These are phyloP conservation scores for Silurus lanzhouensis DNA, from an alignment of 2,797 vertebrate genomes.

Conservation along the genomic window DNA sequence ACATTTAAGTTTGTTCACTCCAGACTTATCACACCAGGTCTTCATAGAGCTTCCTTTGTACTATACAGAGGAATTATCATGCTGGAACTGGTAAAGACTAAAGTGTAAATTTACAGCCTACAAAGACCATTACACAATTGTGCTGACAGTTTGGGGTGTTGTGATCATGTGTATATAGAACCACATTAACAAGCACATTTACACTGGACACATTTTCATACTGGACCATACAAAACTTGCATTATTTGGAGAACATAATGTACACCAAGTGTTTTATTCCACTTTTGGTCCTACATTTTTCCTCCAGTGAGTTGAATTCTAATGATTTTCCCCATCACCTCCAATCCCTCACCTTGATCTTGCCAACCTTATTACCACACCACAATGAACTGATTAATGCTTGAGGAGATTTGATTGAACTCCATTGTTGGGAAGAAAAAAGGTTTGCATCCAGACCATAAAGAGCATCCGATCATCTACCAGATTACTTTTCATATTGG, in stretches of 20 bases:
- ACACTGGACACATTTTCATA: background rate
- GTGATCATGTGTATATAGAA: no score
- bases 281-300: background rate
- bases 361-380: background rate
- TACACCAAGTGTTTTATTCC: background rate
- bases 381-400: conserved; percentile 21
- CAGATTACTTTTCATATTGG: conserved; percentile 32
- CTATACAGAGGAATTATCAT: background rate
- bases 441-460: conserved; percentile 26
- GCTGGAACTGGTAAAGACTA: background rate
- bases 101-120: background rate
- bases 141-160: background rate
- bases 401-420: background rate
- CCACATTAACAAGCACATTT: background rate
- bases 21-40: background rate
- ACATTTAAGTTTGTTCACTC: background rate
- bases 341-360: background rate
- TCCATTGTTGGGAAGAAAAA: background rate
- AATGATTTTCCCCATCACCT: background rate
- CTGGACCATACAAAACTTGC: background rate
- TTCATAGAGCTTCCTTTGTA: background rate
- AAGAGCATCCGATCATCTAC: conserved; percentile 27
- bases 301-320: background rate
- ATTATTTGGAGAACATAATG: no score
- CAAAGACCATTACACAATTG: background rate